A percentile compares a stretch with the other conserved stretches of the same genome.
Conservation (phyloP, 1,140 invertebrate species). For the Thereuonema tuberculata region DNA sequence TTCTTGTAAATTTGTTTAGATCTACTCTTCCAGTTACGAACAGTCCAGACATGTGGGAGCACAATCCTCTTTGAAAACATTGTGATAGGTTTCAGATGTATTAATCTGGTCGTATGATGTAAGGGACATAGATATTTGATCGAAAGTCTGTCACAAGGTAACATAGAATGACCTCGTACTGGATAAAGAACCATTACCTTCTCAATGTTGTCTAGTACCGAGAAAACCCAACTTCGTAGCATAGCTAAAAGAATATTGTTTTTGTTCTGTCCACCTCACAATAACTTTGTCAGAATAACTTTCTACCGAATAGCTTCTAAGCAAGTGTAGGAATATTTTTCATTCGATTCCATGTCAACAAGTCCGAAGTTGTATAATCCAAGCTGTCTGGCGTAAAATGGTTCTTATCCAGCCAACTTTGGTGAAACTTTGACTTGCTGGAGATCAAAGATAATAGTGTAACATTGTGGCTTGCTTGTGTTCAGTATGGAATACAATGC, state of each 20-base stretch:
- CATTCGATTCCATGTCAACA: background rate
- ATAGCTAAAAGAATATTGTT: constrained; percentile 1
- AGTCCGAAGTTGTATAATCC: background rate
- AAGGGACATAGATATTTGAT: background rate
- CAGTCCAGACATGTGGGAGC: background rate
- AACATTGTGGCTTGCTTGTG: background rate
- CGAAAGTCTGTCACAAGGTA: background rate
- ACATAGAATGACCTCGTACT: background rate
- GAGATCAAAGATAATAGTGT: background rate
- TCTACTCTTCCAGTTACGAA: background rate
- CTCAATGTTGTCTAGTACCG: background rate
- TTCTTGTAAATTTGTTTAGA: background rate
- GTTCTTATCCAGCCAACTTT: background rate
- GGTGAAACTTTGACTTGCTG: background rate
- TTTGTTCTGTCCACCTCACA: background rate
- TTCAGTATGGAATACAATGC: background rate
- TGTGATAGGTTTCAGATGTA: background rate
- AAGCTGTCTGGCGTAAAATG: background rate
- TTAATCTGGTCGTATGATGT: background rate
- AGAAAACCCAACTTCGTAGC: background rate
- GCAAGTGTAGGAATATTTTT: background rate
- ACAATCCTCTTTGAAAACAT: background rate
- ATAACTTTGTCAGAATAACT: background rate
- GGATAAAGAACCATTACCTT: background rate
- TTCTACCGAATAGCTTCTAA: background rate